Base-by-base conservation (phyloP, 2,113 vertebrate species). In the Mus spicilegus region DNA sequence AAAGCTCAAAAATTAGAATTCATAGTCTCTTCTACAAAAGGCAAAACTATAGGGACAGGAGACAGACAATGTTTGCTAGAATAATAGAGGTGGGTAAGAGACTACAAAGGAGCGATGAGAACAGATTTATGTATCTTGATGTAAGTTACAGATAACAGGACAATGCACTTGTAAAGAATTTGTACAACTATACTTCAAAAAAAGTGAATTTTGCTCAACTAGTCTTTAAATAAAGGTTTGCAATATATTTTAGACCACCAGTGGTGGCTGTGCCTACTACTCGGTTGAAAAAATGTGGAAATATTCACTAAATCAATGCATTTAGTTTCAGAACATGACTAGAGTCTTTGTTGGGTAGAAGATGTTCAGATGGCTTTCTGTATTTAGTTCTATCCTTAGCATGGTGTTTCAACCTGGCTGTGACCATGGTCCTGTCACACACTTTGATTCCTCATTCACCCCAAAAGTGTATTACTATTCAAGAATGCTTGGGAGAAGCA, bases 1-100 rank as follows among this genome's bases (percentile, higher is more conserved):
- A 93, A 96, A 96, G 19, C 11, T 39, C 11, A 36, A 5, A 58
- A 85, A 86, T 94, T 96, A 96, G 89, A 95, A 91, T 87, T 86
- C 51, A 86, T 73, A 0, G 17, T 54, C 10, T 91, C n/a, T 78
- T 86, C 54, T 73, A 26, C 81, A 75, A 85, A 90, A 92, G 16
- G 19, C 7, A 96, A 69, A 93, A 76, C 24, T n/a, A n/a, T 42
- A 80, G 42, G 46, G 51, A 61, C 6, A 13, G 56, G 75, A 87
- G 95, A 93, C 19, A 88, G 85, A 58, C 13, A 51, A 3, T 26
- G 39, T 87, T 82, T 90, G 28, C 76, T 58, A 33, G 65, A 12
- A 33, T 86, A n/a, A 72, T 6, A 46, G 16, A 39, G 30, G 7
- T 20, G 10, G 10, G 16, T 39, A 8, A 10, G 22, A 49, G 36